Evolutionary conservation across 2,888 invertebrate species (phyloP), one percentile per base, ranked within the genome.

Genomic region (Leucophora obtusa): DNA sequence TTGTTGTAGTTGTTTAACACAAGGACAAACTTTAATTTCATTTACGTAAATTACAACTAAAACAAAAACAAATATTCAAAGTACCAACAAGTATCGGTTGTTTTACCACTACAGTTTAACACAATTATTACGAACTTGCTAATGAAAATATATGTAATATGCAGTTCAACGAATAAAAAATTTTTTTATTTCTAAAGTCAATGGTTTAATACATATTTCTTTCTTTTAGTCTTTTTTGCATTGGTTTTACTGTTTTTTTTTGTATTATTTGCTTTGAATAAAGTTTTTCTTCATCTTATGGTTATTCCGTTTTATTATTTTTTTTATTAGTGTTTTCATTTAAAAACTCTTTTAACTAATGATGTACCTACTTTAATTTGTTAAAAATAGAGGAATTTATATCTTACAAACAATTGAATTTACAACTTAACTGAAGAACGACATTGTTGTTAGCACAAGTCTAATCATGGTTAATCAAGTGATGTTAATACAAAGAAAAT

Each of bases 1-100:
- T 38, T 47, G n/a, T 62, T 74, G n/a, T 60, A 28, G 24, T 63
- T 65, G 18, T 43, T 70, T 59, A 65, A 47, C 59, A 70, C 70
- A 74, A 80, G 75, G 79, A 75, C 75, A 62, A 80, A 80, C 56
- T 80, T 79, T 66, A 60, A 71, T 75, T 75, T 66, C 66, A 75
- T 79, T 79, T 71, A 50, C 66, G 58, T 73, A 69, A 73, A 69
- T 79, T 73, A 35, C 21, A 24, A 60, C 47, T 47, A 47, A 53
- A 62, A 15, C 59, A 43, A 47, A 43, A 47, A 62, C 18, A 60
- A 21, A 15, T 18, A 60, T 9, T 9, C 35, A 43, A 65, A 58
- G n/a, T 35, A 59, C 59, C 54, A 58, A 59, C 35, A 63, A 65
- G 38, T 66, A 71, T 66, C 58, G 71, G 43, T 33, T 65, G 17